These are phyloP conservation scores for Callimorpha dominula DNA, from an alignment of 2,888 invertebrate genomes.

Conservation along the genomic window DNA sequence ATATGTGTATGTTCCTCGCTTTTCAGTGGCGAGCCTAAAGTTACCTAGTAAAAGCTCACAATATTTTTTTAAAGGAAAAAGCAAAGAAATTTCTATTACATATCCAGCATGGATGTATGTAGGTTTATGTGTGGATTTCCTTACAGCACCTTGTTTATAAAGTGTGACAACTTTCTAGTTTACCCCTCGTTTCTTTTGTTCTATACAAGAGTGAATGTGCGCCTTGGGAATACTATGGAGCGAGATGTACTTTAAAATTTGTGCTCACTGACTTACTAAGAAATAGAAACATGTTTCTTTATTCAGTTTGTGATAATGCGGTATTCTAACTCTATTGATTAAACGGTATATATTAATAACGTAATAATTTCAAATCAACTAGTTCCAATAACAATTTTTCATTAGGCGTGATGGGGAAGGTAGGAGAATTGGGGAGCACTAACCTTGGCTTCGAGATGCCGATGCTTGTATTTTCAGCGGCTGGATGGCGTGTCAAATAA, in stretches of 20 bases:
- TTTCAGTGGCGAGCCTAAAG: not conserved
- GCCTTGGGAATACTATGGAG: slow-evolving; percentile 40
- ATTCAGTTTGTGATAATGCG: slow-evolving; percentile 28
- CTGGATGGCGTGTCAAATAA: too few relatives aligned
- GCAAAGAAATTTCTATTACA: slow-evolving; percentile 2
- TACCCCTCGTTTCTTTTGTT: slow-evolving; percentile 51
- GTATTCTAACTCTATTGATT: not conserved
- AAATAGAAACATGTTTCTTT: slow-evolving; percentile 43
- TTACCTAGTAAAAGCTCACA: not conserved
- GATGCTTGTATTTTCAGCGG: too few relatives aligned
- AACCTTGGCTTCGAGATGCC: too few relatives aligned
- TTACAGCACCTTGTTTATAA: slow-evolving; percentile 47
- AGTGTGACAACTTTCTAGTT: slow-evolving; percentile 52
- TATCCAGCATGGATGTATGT: slow-evolving; percentile 17
- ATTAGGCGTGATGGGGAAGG: too few relatives aligned
- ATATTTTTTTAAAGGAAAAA: slow-evolving; percentile 1
- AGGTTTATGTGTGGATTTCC: slow-evolving; percentile 36
- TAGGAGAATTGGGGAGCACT: too few relatives aligned
- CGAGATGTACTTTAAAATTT: slow-evolving; percentile 43
- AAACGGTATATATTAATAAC: too few relatives aligned
- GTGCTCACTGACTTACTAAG: slow-evolving; percentile 32
- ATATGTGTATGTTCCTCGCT: not conserved
- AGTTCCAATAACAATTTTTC: too few relatives aligned
- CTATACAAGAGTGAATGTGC: slow-evolving; percentile 49
- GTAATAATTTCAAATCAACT: too few relatives aligned